These are phyloP conservation scores for Nasonia longicornis DNA, from an alignment of 1,140 invertebrate species.

Conservation along the genomic window DNA sequence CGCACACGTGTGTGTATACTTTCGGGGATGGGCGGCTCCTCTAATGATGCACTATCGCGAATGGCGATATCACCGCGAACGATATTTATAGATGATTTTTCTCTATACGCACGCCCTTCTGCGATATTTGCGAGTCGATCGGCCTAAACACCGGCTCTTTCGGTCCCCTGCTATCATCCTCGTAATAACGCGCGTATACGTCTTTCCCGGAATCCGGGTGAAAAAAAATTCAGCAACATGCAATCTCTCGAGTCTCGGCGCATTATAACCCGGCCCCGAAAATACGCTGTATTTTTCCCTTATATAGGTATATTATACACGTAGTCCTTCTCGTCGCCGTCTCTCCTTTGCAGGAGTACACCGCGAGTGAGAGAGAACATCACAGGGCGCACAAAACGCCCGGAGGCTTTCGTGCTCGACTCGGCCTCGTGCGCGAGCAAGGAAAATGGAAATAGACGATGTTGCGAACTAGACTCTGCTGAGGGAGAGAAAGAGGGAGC, in stretches of 20 bases:
- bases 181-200: background rate
- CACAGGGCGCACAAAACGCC: background rate
- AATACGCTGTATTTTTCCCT: background rate
- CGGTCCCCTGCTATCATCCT: too few relatives aligned
- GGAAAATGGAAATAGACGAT: constrained; percentile 22
- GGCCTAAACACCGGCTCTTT: background rate
- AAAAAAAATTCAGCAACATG: background rate
- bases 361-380: too few relatives aligned
- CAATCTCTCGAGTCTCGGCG: background rate
- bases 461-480: background rate
- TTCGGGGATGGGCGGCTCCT: background rate
- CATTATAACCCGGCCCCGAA: background rate
- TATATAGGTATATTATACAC: too few relatives aligned
- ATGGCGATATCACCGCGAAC: background rate
- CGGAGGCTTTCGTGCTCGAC: constrained; percentile 22
- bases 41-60: background rate
- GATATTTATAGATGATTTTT: too few relatives aligned
- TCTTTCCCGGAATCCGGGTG: background rate
- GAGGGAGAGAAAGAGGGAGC: background rate
- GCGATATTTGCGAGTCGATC: background rate
- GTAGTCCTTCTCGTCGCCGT: background rate
- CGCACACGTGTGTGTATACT: too few relatives aligned
- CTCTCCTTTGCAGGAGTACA: background rate
- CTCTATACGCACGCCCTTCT: background rate
- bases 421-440: background rate